These are phyloP conservation scores for Rutpela maculata DNA, from an alignment of 2,888 invertebrate genomes.

Conservation along the genomic window DNA sequence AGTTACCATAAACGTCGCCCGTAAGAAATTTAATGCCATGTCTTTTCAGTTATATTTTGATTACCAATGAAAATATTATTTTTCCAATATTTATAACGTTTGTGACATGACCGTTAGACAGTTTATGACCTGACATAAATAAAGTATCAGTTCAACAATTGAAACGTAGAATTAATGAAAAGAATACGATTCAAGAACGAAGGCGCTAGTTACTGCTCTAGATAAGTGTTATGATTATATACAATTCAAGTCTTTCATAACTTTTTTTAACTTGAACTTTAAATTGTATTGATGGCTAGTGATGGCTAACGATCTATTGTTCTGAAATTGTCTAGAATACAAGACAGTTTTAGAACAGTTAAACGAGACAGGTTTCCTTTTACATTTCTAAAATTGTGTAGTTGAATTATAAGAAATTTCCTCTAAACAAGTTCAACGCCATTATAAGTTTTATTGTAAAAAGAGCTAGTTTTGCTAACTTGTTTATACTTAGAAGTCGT, in stretches of 20 bases:
- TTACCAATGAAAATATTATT: no score
- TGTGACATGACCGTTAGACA: no score
- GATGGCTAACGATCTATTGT: constrained; percentile 47
- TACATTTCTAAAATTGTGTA: constrained; percentile 39
- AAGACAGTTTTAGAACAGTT: constrained; percentile 19
- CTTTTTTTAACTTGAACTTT: neutral
- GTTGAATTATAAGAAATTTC: constrained; percentile 28
- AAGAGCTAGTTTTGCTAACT: constrained; percentile 27
- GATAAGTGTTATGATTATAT: neutral
- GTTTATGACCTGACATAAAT: no score
- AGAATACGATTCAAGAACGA: no score
- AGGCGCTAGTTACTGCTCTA: no score
- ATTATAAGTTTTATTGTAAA: constrained; percentile 36
- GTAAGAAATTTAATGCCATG: no score
- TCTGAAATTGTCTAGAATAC: constrained; percentile 30
- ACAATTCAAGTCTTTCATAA: neutral
- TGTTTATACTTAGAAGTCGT: constrained; percentile 5
- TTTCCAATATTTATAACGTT: no score
- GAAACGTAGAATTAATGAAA: no score
- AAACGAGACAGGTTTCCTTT: constrained; percentile 44
- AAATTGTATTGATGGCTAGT: constrained; percentile 23
- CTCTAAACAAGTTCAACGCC: constrained; percentile 34
- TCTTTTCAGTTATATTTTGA: no score
- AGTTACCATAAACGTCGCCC: no score
- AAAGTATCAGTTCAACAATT: no score